Evolutionary conservation across 2,113 vertebrate species (phyloP).

Genomic region (Hippocampus abdominalis): DNA sequence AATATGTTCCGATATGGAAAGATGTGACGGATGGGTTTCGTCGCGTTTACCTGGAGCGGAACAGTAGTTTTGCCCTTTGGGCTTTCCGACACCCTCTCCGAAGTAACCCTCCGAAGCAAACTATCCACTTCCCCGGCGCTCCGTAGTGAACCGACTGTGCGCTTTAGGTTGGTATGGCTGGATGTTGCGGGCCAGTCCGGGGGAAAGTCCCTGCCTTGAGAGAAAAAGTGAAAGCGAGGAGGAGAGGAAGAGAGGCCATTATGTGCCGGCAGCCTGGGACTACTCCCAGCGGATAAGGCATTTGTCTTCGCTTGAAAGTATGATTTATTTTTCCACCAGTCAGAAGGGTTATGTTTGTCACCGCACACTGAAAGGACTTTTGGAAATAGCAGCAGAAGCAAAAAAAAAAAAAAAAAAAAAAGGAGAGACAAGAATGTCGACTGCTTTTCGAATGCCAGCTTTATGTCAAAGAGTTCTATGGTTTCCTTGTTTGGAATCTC

Average conservation of each 20-base stretch:
- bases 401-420: no score
- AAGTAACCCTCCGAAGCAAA: constrained; percentile 18
- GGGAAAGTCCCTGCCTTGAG: constrained; percentile 63
- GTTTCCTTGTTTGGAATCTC: constrained; percentile 57
- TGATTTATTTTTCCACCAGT: constrained; percentile 73
- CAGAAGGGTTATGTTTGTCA: constrained; percentile 71
- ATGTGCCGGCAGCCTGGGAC: constrained; percentile 61
- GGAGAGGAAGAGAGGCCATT: constrained; percentile 57
- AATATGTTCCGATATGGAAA: constrained; percentile 40
- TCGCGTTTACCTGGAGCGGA: constrained; percentile 23
- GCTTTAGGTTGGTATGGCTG: constrained; percentile 42
- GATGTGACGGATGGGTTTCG: constrained; percentile 27
- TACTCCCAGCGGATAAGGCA: constrained; percentile 68
- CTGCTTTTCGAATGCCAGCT: constrained; percentile 31
- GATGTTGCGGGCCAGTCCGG: constrained; percentile 36
- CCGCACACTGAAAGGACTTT: constrained; percentile 61
- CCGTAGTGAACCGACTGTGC: constrained; percentile 18
- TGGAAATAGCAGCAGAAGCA: constrained; percentile 61
- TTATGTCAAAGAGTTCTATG: constrained; percentile 43
- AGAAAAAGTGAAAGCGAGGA: constrained; percentile 33
- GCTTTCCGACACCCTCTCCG: background rate
- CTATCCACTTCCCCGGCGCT: constrained; percentile 12
- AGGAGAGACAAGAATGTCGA: constrained; percentile 14
- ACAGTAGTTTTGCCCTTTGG: constrained; percentile 15
- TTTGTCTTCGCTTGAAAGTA: constrained; percentile 74